These are phyloP conservation scores for Echinarachnius parma DNA, from an alignment of 53 echinoderm and acorn worm species.

Conservation along the genomic window DNA sequence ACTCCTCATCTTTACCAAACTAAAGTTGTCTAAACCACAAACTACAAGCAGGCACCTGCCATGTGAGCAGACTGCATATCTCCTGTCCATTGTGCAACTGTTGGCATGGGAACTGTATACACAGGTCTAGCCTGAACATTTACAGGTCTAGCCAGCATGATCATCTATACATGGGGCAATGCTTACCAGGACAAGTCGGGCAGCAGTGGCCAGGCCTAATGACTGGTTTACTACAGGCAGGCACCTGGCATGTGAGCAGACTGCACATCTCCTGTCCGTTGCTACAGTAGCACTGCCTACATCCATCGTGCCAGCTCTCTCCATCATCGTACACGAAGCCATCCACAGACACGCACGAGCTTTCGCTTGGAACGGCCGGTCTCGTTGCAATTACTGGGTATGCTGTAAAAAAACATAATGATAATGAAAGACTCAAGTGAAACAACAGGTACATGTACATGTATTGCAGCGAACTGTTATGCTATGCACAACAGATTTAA, in stretches of 20 bases:
- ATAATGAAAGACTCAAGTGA: background rate
- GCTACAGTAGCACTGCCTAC: conserved; percentile 94
- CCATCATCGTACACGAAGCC: conserved; percentile 75
- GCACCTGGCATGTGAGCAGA: conserved; percentile 84
- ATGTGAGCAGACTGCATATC: conserved; percentile 93
- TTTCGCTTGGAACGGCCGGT: conserved; percentile 21
- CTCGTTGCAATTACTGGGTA: background rate
- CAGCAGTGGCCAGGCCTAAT: conserved; percentile 88
- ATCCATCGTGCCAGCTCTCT: conserved; percentile 99
- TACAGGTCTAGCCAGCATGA: no score
- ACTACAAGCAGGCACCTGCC: conserved; percentile 77
- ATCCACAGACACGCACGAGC: conserved; percentile 35
- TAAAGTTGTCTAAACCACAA: no score
- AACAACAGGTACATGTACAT: background rate
- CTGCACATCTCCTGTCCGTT: conserved; percentile 97
- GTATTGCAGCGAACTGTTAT: no score
- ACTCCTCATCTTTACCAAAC: no score
- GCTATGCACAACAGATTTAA: no score
- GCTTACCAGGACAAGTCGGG: conserved; percentile 80
- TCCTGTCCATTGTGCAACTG: conserved; percentile 92
- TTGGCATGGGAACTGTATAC: no score
- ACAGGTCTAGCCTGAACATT: no score
- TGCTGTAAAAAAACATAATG: conserved; percentile 3
- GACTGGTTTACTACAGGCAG: conserved; percentile 69
- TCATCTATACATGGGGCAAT: no score